phyloP scores from a whole-genome alignment of 2,888 invertebrate species.

The Tubiluchus corallicola region DNA sequence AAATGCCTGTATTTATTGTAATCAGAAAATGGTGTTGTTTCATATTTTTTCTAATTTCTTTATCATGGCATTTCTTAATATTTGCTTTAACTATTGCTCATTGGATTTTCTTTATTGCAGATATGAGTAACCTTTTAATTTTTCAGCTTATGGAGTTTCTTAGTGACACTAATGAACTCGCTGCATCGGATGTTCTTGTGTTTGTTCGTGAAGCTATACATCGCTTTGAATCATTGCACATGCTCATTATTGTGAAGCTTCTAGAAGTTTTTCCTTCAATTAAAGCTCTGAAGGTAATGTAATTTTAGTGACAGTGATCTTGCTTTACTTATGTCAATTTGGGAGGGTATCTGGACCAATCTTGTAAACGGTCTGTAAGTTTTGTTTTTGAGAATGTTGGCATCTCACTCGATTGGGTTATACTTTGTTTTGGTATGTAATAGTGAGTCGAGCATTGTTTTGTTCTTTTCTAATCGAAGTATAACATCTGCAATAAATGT shows the following conservation, averaged over 20 bases:
- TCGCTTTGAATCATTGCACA: conserved; percentile 59
- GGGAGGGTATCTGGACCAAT: too few species aligned
- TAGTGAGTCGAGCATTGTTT: too few species aligned
- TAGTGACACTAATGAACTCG: conserved; percentile 57
- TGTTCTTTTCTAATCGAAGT: too few species aligned
- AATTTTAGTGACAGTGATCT: too few species aligned
- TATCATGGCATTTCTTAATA: background rate
- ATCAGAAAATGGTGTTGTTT: background rate
- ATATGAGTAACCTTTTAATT: background rate
- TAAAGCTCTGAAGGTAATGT: conserved; percentile 50
- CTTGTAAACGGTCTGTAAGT: too few species aligned
- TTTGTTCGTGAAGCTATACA: conserved; percentile 94
- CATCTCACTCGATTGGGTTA: too few species aligned
- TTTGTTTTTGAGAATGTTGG: too few species aligned
- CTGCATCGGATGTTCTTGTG: conserved; percentile 78
- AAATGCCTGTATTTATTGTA: too few species aligned
- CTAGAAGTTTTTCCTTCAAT: conserved; percentile 67
- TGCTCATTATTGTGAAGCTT: conserved; percentile 53
- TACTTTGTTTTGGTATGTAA: too few species aligned
- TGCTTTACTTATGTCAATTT: too few species aligned
- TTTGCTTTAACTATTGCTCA: background rate
- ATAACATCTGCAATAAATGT: too few species aligned
- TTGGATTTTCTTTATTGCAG: background rate
- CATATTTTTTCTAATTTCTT: conserved; percentile 11
- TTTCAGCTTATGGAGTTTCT: conserved; percentile 62